These are phyloP conservation scores for Ceyx cyanopectus DNA, from an alignment of 2,113 vertebrate genomes.

Conservation along the genomic window DNA sequence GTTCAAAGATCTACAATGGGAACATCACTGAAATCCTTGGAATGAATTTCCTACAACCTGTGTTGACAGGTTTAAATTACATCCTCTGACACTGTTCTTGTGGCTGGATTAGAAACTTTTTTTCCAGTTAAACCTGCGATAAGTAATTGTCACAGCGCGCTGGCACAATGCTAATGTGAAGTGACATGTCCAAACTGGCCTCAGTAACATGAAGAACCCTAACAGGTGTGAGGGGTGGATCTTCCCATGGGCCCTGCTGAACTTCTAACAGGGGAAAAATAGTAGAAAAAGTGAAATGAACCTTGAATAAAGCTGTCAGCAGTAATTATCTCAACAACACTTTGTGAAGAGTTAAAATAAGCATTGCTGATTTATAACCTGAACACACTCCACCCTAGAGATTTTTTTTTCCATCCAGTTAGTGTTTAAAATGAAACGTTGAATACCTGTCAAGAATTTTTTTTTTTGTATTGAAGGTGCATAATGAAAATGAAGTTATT, in stretches of 20 bases:
- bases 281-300: constrained; percentile 90
- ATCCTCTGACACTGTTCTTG: constrained; percentile 83
- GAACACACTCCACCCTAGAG: constrained; percentile 70
- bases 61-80: constrained; percentile 83
- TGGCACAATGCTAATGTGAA: constrained; percentile 83
- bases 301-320: constrained; percentile 95
- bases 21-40: constrained; percentile 61
- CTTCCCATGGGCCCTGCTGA: constrained; percentile 81
- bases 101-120: constrained; percentile 84
- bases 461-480: neutral
- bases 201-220: constrained; percentile 83
- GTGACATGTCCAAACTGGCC: constrained; percentile 82
- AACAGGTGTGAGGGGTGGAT: constrained; percentile 90
- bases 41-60: constrained; percentile 75
- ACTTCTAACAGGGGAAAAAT: constrained; percentile 85
- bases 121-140: constrained; percentile 81
- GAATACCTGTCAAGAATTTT: constrained; percentile 67
- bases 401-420: constrained; percentile 71
- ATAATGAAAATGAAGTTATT: constrained; percentile 60
- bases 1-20: constrained; percentile 64
- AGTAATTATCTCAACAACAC: constrained; percentile 95
- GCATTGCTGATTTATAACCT: constrained; percentile 82
- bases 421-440: constrained; percentile 73
- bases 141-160: constrained; percentile 86
- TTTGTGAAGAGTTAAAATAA: constrained; percentile 82